Evolutionary conservation across 2,888 invertebrate species (phyloP), one percentile per base, ranked within the genome.

Genomic region (Platycheirus rosarum): DNA sequence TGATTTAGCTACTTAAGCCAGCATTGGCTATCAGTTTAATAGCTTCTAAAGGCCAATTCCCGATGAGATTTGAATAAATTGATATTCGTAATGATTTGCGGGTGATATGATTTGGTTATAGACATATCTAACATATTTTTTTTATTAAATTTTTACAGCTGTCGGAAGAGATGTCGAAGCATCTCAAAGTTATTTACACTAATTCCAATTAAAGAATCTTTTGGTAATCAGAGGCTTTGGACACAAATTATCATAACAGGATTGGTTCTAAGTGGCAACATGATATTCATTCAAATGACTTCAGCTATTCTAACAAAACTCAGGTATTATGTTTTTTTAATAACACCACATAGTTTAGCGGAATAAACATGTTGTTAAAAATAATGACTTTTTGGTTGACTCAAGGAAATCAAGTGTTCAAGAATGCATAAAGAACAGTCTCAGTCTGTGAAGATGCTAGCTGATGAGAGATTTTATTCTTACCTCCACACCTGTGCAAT

Each of bases 381-480:
- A n/a, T 40, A 23, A 40, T 57, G 23, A 3, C 40, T 40, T 14
- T 37, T 18, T 16, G 14, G 9, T 40, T 26, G 40, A 57, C 26
- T 57, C 57, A 57, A 57, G 57, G 57, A 57, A 14, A 57, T 57
- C 57, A 57, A 57, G 23, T 40, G 14, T 57, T 29, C 5, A 57
- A 57, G 29, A 40, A 55, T 9, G 5, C 5, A 55, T 37, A 37
- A 37, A 40, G 40, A 57, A 57, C 26, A 40, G n/a, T n/a, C n/a
- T n/a, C n/a, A n/a, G n/a, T n/a, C n/a, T n/a, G n/a, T n/a, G n/a
- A n/a, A n/a, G n/a, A n/a, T n/a, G n/a, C n/a, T n/a, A n/a, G n/a
- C n/a, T n/a, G n/a, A n/a, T n/a, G n/a, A n/a, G n/a, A n/a, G n/a
- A n/a, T n/a, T n/a, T n/a, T n/a, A n/a, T n/a, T n/a, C n/a, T n/a